A percentile compares a stretch with the other conserved stretches of the same genome.
phyloP scores from a whole-genome alignment of 1,140 invertebrate genomes.

The Drosophila ambigua region DNA sequence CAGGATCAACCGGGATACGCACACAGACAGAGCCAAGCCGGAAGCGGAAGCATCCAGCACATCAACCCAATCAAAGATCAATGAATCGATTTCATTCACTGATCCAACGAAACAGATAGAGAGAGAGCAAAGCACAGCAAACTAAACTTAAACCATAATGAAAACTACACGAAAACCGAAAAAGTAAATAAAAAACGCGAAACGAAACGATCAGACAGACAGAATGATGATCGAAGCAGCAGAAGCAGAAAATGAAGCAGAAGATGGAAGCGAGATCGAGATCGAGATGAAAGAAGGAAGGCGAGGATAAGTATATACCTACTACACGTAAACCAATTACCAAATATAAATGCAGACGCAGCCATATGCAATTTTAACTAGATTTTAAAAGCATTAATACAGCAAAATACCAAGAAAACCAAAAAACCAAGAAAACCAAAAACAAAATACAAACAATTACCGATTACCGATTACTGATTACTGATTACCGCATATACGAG shows the following conservation, averaged over 20 bases:
- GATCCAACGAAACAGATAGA: conserved; percentile 27
- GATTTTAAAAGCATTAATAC: conserved; percentile 82
- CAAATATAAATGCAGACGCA: conserved; percentile 77
- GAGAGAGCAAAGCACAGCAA: conserved; percentile 52
- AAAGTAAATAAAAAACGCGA: conserved; percentile 4
- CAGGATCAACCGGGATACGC: conserved; percentile 35
- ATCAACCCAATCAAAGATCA: conserved; percentile 30
- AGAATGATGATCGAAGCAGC: conserved; percentile 28
- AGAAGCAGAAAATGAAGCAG: conserved; percentile 16
- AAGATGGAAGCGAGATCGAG: conserved; percentile 39
- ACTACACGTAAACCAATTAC: conserved; percentile 73
- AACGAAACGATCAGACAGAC: conserved; percentile 16
- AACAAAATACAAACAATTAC: conserved; percentile 58
- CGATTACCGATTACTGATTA: conserved; percentile 61
- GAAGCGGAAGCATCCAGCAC: conserved; percentile 22
- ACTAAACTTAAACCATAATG: conserved; percentile 49
- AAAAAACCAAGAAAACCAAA: conserved; percentile 30
- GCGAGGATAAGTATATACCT: conserved; percentile 65
- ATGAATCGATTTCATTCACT: conserved; percentile 48
- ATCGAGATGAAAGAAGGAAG: conserved; percentile 39
- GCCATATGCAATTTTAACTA: conserved; percentile 81
- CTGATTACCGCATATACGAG: conserved; percentile 35
- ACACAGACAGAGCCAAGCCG: conserved; percentile 33
- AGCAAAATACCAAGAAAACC: conserved; percentile 60
- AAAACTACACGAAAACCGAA: conserved; percentile 38